Conservation (phyloP, 2,113 vertebrate species). For the Lichenostomus cassidix region DNA sequence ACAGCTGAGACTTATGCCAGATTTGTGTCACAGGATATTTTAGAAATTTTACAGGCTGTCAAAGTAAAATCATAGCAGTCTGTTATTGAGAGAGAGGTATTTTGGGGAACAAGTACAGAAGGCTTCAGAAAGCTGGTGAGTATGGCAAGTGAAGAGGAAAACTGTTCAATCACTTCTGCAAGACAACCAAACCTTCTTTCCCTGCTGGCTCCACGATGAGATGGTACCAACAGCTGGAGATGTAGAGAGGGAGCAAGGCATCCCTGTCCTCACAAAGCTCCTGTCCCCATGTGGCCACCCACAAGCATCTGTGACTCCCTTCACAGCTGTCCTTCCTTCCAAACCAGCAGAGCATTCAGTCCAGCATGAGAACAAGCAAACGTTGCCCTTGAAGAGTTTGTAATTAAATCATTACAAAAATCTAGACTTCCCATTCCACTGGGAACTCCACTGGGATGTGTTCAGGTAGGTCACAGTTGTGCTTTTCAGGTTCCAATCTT, state of each 20-base stretch:
- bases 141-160: neutral
- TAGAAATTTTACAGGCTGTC: conserved; percentile 6
- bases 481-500: neutral
- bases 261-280: neutral
- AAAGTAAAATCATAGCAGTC: neutral
- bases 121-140: neutral
- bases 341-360: neutral
- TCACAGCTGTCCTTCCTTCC: neutral
- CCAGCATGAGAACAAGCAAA: neutral
- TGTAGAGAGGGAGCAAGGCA: neutral
- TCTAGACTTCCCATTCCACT: neutral
- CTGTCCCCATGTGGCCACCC: neutral
- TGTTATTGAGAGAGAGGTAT: neutral
- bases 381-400: neutral
- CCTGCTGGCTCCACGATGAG: neutral
- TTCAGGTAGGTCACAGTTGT: neutral
- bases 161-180: neutral
- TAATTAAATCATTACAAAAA: neutral
- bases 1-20: neutral
- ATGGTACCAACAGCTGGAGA: neutral
- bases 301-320: neutral
- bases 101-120: neutral
- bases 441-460: neutral
- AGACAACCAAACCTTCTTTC: neutral
- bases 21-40: neutral